Base-by-base conservation (phyloP, 2,888 invertebrate genomes). In the Drosophila setosimentum region DNA sequence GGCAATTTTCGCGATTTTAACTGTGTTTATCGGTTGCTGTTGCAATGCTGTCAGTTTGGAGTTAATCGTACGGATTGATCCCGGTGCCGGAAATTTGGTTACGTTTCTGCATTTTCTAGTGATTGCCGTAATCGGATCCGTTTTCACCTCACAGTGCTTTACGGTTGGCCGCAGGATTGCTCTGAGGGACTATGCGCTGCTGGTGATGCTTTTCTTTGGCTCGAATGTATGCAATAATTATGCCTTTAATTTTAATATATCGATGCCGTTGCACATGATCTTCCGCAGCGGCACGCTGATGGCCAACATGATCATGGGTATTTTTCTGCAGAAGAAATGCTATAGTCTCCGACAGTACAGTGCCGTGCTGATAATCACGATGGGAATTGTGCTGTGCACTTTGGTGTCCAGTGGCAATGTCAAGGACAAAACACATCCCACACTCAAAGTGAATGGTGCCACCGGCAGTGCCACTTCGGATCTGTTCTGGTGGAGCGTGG, bases 191-290 rank as follows among this genome's bases (percentile, higher is more conserved):
- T 99, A 99, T 92, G 91, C 96, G 11, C 93, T 96, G 59, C 94
- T 99, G 66, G 99, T 99, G 0, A 93, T 95, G 10, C 96, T 99
- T 94, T 99, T 99, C 93, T 99, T 99, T 93, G 94, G 97, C 0
- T 96, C 97, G 21, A 99, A 98, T 93, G 97, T 98, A 1, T 96
- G 97, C 73, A 98, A 98, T 91, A 99, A 99, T 93, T 98, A 98
- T 94, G 99, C 99, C 0, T 97, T 99, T 90, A 96, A 97, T 92
- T 99, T 98, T 91, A 98, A 99, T 92, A 98, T 99, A 89, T 96
- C 99, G 0, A 99, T 99, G 96, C 99, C 99, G 0, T 94, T 99
- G 53, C 99, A 99, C 92, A 99, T 99, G 97, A 99, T 99, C 92
- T 99, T 99, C 93, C 95, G 99, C 94, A 96, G 99, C 66, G 99